Conservation (phyloP, 1,140 invertebrate species). For the Sycobia sp. region DNA sequence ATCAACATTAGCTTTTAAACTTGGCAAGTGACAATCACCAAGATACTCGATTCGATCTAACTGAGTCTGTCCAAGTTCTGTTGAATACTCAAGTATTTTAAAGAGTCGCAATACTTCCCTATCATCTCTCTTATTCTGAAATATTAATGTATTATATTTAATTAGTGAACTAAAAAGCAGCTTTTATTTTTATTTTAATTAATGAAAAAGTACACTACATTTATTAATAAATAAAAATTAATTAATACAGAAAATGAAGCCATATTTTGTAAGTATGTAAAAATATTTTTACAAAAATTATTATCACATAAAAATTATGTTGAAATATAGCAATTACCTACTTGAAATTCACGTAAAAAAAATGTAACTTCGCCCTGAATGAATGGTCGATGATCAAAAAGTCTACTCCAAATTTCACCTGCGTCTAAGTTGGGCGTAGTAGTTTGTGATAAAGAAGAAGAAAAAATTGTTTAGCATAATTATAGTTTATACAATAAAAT, state of each 20-base stretch:
- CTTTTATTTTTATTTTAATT: too few relatives aligned
- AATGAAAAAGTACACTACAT: too few relatives aligned
- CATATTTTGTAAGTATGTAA: too few relatives aligned
- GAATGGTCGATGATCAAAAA: constrained; percentile 85
- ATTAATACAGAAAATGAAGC: too few relatives aligned
- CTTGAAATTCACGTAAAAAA: constrained; percentile 84
- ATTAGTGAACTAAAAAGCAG: too few relatives aligned
- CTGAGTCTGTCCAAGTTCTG: constrained; percentile 76
- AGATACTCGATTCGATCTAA: constrained; percentile 67
- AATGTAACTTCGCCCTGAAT: constrained; percentile 82
- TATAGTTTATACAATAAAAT: neutral
- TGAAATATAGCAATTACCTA: too few relatives aligned
- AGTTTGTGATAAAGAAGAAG: constrained; percentile 31
- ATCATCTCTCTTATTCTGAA: constrained; percentile 75
- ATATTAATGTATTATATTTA: too few relatives aligned
- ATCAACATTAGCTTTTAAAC: constrained; percentile 70
- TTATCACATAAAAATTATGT: neutral
- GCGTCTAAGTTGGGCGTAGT: constrained; percentile 66
- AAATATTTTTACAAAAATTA: too few relatives aligned
- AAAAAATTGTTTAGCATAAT: neutral
- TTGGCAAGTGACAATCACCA: constrained; percentile 67
- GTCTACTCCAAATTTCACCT: constrained; percentile 78
- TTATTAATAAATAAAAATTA: too few relatives aligned
- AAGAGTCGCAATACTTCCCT: constrained; percentile 80
- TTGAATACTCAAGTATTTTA: constrained; percentile 75